A percentile compares a stretch with the other conserved stretches of the same genome.
These are phyloP conservation scores for Tragelaphus scriptus DNA, from an alignment of 2,113 vertebrate genomes.

Conservation along the genomic window DNA sequence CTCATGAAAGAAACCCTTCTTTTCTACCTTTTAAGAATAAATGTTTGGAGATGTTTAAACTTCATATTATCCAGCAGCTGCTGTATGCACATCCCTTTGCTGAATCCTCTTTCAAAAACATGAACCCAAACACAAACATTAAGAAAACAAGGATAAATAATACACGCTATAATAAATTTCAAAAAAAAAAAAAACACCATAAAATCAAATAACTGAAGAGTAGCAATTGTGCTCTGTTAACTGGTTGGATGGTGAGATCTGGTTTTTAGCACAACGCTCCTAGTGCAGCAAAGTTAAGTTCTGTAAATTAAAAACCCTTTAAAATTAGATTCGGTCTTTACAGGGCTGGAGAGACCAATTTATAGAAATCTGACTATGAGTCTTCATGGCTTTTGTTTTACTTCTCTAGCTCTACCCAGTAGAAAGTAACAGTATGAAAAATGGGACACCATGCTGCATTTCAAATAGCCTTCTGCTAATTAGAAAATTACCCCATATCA, in stretches of 20 bases:
- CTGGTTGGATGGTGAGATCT: background rate
- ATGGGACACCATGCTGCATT: slow-evolving; percentile 9
- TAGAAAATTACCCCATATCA: slow-evolving; percentile 53
- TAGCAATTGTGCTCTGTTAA: background rate
- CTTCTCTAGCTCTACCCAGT: background rate
- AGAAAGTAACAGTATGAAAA: slow-evolving; percentile 38
- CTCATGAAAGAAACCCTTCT: slow-evolving; percentile 5
- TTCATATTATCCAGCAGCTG: background rate
- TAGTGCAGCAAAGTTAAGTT: background rate
- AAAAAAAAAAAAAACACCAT: background rate
- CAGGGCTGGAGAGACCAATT: background rate
- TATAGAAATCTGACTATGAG: background rate
- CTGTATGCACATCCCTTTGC: background rate
- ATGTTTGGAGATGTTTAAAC: background rate
- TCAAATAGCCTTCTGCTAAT: slow-evolving; percentile 26
- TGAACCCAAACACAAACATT: background rate
- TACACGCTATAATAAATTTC: background rate
- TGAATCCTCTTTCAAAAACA: background rate
- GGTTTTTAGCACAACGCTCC: background rate
- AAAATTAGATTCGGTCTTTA: slow-evolving; percentile 33
- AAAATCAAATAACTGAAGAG: background rate
- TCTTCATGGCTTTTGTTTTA: slow-evolving; percentile 17
- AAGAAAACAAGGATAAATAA: background rate
- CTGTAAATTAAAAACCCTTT: slow-evolving; percentile 27
- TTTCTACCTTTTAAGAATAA: background rate